Conservation (phyloP, 2,888 invertebrate genomes). For the Stenodema calcarata region DNA sequence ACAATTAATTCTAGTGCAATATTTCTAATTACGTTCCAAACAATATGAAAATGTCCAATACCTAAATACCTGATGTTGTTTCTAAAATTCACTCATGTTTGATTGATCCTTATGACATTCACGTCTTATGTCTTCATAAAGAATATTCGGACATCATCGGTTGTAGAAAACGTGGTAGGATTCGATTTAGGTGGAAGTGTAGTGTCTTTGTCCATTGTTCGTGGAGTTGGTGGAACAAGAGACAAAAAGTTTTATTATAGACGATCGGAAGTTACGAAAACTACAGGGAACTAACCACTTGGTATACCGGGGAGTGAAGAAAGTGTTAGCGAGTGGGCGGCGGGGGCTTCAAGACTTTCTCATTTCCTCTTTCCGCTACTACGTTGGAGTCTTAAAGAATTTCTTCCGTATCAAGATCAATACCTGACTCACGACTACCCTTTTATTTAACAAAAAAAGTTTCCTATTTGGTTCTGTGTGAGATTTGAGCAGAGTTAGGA, state of each 20-base stretch:
- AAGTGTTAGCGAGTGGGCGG: background rate
- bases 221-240: conserved; percentile 22
- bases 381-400: conserved; percentile 24
- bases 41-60: too few relatives aligned
- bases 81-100: too few relatives aligned
- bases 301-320: conserved; percentile 21
- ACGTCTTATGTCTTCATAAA: too few relatives aligned
- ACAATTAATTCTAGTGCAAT: too few relatives aligned
- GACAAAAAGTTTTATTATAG: conserved; percentile 42
- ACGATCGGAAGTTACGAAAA: conserved; percentile 42
- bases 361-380: conserved; percentile 39
- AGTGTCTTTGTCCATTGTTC: background rate
- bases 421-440: conserved; percentile 22
- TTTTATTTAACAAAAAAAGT: conserved; percentile 34
- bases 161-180: background rate
- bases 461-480: conserved; percentile 11
- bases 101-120: too few relatives aligned
- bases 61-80: too few relatives aligned
- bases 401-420: conserved; percentile 41
- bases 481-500: background rate
- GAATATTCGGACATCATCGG: background rate
- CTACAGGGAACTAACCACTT: conserved; percentile 38
- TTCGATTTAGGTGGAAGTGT: background rate
- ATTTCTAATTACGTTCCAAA: too few relatives aligned
- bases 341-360: conserved; percentile 28